These are phyloP conservation scores for Melanargia galathea DNA, from an alignment of 2,888 invertebrate species.

Conservation along the genomic window DNA sequence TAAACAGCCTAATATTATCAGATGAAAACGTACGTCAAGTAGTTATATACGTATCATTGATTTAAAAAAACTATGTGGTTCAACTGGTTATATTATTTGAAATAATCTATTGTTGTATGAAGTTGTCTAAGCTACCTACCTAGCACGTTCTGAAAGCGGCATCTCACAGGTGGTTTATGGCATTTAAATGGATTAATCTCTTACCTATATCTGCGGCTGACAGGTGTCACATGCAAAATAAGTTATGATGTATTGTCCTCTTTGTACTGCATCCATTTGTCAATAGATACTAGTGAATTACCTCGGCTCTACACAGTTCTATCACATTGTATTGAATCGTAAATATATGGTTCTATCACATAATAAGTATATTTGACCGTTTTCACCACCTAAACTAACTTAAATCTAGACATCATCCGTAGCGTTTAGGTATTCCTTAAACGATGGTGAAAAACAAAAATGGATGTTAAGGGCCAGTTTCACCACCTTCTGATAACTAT, in stretches of 20 bases:
- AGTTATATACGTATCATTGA: neutral
- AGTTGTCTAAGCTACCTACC: conserved; percentile 8
- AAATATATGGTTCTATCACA: no score
- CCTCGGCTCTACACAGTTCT: neutral
- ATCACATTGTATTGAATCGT: neutral
- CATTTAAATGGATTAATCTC: conserved; percentile 33
- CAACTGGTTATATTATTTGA: neutral
- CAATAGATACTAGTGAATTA: conserved; percentile 16
- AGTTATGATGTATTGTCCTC: conserved; percentile 26
- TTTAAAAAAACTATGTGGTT: neutral
- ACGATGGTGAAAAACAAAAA: no score
- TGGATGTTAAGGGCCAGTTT: no score
- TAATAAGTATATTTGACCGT: no score
- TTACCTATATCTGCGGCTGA: conserved; percentile 30
- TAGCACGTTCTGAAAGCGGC: conserved; percentile 8
- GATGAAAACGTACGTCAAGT: neutral
- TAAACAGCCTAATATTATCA: no score
- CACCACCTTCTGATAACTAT: no score
- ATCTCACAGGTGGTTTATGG: conserved; percentile 29
- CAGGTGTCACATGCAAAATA: conserved; percentile 35
- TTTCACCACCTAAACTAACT: no score
- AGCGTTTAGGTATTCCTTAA: no score
- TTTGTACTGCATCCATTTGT: conserved; percentile 5
- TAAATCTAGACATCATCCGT: no score
- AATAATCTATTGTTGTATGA: conserved; percentile 23